A percentile compares a stretch with the other conserved stretches of the same genome.
These are phyloP conservation scores for Hoplodrina ambigua DNA, from an alignment of 2,888 invertebrate genomes.

Conservation along the genomic window DNA sequence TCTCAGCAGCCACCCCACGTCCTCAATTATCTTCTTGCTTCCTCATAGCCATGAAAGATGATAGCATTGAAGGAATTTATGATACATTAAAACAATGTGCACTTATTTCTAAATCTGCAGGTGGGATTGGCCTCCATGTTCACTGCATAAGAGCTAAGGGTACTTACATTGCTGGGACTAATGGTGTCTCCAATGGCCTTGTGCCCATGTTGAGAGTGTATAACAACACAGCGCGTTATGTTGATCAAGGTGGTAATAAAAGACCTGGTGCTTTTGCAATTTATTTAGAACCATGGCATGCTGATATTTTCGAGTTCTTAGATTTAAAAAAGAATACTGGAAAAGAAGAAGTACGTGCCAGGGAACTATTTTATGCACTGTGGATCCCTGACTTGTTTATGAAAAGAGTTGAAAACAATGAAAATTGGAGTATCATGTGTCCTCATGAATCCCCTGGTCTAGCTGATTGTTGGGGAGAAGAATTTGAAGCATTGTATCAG, in stretches of 20 bases:
- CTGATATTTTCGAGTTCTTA: conserved; percentile 98
- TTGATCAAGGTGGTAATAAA: conserved; percentile 99
- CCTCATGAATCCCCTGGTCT: conserved; percentile 98
- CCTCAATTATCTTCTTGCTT: conserved; percentile 99
- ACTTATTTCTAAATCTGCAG: conserved; percentile 98
- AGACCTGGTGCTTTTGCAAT: conserved; percentile 99
- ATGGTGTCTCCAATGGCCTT: conserved; percentile 98
- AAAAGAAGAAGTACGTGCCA: conserved; percentile 97
- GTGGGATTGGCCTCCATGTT: conserved; percentile 98
- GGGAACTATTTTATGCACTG: conserved; percentile 98
- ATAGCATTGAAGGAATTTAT: conserved; percentile 98
- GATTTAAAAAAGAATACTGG: conserved; percentile 98
- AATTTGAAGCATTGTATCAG: conserved; percentile 97
- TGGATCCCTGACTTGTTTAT: conserved; percentile 99
- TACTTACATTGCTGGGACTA: conserved; percentile 97
- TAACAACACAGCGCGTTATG: conserved; percentile 98
- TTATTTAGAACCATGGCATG: conserved; percentile 99
- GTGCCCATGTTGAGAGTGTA: conserved; percentile 98
- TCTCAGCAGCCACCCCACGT: conserved; percentile 97
- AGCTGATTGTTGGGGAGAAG: conserved; percentile 97
- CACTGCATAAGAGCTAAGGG: conserved; percentile 98
- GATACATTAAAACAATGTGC: conserved; percentile 98
- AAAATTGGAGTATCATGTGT: conserved; percentile 98
- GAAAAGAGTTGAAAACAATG: conserved; percentile 96
- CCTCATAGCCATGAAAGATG: conserved; percentile 97